Evolutionary conservation across 2,113 vertebrate genomes (phyloP).

Genomic region (Tragelaphus imberbis): DNA sequence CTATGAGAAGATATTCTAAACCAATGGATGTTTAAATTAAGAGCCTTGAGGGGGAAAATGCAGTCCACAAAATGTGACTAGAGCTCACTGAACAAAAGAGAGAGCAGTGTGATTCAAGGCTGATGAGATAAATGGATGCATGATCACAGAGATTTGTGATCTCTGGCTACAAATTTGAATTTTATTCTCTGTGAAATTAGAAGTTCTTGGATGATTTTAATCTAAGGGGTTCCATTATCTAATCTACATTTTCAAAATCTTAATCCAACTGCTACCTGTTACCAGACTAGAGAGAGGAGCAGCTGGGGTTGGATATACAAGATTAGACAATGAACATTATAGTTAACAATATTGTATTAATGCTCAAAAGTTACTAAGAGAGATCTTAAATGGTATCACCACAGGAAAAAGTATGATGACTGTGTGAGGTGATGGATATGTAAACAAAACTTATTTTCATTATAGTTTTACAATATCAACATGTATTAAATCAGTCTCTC

Average conservation of each 20-base stretch:
- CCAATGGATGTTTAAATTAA: not conserved
- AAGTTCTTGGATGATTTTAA: not conserved
- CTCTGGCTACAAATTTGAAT: not conserved
- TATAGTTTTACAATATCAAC: not conserved
- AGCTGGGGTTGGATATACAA: not conserved
- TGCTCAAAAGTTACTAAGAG: not conserved
- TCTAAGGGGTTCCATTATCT: not conserved
- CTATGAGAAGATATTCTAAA: not conserved
- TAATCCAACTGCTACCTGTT: not conserved
- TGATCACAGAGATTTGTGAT: not conserved
- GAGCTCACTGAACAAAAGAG: not conserved
- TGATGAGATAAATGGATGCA: not conserved
- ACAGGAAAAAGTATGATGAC: not conserved
- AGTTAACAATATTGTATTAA: not conserved
- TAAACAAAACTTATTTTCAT: not conserved
- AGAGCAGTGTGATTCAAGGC: not conserved
- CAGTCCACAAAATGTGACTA: not conserved
- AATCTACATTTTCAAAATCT: not conserved
- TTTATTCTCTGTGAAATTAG: not conserved
- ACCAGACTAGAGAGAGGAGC: not conserved
- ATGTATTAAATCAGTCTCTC: not conserved
- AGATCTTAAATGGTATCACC: not conserved
- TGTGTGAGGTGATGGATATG: not conserved
- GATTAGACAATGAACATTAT: not conserved
- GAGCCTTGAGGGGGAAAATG: not conserved